Conservation (phyloP, 2,113 vertebrate species). For the Telmatochromis brachygnathus region DNA sequence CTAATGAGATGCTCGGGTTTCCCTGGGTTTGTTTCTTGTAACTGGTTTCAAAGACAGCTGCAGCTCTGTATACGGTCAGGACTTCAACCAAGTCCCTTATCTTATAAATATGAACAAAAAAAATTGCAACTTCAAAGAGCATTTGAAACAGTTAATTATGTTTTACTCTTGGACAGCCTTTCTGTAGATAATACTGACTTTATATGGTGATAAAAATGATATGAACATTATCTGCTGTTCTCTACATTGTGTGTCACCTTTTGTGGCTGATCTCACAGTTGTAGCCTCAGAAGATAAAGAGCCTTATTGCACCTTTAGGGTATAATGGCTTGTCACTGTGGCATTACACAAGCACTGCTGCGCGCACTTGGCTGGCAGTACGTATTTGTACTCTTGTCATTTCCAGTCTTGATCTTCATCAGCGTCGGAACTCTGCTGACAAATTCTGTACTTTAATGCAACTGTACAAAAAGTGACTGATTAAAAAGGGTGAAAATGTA, state of each 20-base stretch:
- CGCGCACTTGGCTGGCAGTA: neutral
- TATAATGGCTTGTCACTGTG: neutral
- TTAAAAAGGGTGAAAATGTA: neutral
- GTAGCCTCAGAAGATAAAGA: neutral
- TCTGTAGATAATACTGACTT: neutral
- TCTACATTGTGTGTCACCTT: neutral
- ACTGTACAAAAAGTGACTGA: neutral
- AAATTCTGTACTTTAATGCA: neutral
- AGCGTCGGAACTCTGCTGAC: neutral
- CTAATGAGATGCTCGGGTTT: neutral
- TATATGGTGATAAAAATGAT: neutral
- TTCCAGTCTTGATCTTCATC: neutral
- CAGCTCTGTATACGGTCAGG: neutral
- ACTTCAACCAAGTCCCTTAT: neutral
- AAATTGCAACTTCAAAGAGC: neutral
- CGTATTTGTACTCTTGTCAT: neutral
- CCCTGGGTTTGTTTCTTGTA: neutral
- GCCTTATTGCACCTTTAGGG: neutral
- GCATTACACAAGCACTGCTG: neutral
- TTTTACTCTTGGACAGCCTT: neutral
- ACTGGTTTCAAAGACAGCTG: neutral
- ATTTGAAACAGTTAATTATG: neutral
- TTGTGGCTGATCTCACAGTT: neutral
- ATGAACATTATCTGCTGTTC: neutral
- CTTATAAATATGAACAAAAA: neutral